These are phyloP conservation scores for Rotaria macrura DNA, from an alignment of 2,888 invertebrate species.

Conservation along the genomic window DNA sequence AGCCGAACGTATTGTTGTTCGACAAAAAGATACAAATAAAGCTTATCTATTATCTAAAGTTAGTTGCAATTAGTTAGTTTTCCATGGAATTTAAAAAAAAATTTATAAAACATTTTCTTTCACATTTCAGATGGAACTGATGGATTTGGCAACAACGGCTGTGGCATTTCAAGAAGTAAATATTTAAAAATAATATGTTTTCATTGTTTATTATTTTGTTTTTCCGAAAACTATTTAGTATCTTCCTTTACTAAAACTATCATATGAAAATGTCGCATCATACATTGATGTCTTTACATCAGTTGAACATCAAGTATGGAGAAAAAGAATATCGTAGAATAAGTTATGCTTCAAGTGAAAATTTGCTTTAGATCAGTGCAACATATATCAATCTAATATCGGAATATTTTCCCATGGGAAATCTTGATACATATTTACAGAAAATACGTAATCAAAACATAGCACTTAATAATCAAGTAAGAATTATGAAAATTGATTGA, in stretches of 20 bases:
- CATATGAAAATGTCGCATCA: neutral
- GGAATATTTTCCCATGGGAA: conserved; percentile 15
- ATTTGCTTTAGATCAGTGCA: neutral
- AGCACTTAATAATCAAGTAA: neutral
- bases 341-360: too few species aligned
- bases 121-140: neutral
- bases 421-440: neutral
- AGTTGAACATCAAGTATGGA: neutral
- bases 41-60: neutral
- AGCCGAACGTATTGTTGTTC: neutral
- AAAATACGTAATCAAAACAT: neutral
- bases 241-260: neutral
- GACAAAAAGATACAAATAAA: neutral
- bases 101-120: too few species aligned
- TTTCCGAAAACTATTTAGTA: neutral
- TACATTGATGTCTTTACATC: conserved; percentile 2
- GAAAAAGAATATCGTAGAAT: too few species aligned
- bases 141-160: neutral
- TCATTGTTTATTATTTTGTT: neutral
- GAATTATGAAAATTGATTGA: neutral
- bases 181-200: too few species aligned
- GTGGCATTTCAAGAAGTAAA: neutral
- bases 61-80: neutral
- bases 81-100: too few species aligned
- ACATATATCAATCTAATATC: neutral